Evolutionary conservation across 2,113 vertebrate genomes (phyloP).

Genomic region (Ctenomys sociabilis): DNA sequence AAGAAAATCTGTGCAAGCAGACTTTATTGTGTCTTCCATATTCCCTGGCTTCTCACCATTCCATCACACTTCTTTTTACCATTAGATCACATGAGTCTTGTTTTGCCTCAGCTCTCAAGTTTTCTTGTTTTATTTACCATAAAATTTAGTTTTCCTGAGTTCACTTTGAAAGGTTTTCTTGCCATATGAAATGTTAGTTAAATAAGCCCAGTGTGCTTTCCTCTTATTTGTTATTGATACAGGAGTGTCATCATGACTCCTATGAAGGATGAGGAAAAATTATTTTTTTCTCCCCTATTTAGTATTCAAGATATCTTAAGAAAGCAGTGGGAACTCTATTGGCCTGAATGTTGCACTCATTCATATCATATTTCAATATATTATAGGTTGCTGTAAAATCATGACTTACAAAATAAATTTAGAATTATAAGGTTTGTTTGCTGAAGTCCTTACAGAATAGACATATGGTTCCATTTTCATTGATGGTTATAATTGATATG

Average conservation of each 20-base stretch:
- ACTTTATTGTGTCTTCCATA: not conserved
- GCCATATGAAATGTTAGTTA: not conserved
- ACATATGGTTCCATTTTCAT: not conserved
- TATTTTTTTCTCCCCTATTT: not conserved
- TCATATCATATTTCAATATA: not conserved
- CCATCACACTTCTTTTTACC: not conserved
- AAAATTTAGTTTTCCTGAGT: not conserved
- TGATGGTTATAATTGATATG: no score
- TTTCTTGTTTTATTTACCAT: not conserved
- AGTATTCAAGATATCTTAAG: not conserved
- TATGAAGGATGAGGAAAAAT: not conserved
- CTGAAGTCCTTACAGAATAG: not conserved
- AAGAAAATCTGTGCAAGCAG: not conserved
- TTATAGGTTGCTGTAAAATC: not conserved
- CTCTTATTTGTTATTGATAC: not conserved
- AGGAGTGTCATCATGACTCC: not conserved
- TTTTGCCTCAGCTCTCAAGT: not conserved
- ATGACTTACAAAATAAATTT: not conserved
- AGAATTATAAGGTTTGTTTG: not conserved
- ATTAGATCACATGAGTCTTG: not conserved
- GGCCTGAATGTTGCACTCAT: not conserved
- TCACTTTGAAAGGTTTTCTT: not conserved
- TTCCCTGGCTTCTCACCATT: not conserved
- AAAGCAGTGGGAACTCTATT: not conserved
- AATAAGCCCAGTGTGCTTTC: not conserved